These are phyloP conservation scores for Corynorhinus townsendii DNA, from an alignment of 2,113 vertebrate species.

Conservation along the genomic window DNA sequence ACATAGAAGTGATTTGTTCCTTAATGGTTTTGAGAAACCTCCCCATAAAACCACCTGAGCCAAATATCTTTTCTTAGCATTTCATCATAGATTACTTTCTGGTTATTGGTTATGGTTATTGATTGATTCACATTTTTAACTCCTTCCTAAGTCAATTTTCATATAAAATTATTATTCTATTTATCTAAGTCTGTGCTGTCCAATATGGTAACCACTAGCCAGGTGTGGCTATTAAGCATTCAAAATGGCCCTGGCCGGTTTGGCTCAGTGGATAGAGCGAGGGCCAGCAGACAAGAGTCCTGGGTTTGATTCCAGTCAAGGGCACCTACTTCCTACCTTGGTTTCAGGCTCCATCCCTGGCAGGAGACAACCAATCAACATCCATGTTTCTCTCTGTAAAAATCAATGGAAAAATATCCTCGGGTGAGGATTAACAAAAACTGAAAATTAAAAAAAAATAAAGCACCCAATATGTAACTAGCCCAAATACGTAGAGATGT, in stretches of 20 bases:
- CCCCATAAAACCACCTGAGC: not conserved
- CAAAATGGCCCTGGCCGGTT: too few relatives aligned
- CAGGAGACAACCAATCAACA: too few relatives aligned
- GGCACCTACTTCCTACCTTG: too few relatives aligned
- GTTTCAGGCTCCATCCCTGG: too few relatives aligned
- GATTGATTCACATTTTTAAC: not conserved
- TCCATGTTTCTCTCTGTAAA: too few relatives aligned
- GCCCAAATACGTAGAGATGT: too few relatives aligned
- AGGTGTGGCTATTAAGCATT: not conserved
- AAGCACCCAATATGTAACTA: not conserved
- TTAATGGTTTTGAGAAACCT: not conserved
- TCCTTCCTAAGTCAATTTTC: not conserved
- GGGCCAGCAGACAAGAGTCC: too few relatives aligned
- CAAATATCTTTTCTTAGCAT: not conserved
- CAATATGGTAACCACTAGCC: not conserved
- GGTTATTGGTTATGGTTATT: not conserved
- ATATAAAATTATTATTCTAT: not conserved
- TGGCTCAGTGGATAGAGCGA: too few relatives aligned
- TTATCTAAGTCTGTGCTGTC: not conserved
- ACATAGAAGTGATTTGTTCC: not conserved
- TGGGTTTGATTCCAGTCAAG: too few relatives aligned
- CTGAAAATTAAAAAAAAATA: too few relatives aligned
- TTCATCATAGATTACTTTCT: not conserved
- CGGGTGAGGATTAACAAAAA: too few relatives aligned
- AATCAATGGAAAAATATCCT: too few relatives aligned